Evolutionary conservation across 2,888 invertebrate species (phyloP).

Genomic region (Synergus gifuensis): DNA sequence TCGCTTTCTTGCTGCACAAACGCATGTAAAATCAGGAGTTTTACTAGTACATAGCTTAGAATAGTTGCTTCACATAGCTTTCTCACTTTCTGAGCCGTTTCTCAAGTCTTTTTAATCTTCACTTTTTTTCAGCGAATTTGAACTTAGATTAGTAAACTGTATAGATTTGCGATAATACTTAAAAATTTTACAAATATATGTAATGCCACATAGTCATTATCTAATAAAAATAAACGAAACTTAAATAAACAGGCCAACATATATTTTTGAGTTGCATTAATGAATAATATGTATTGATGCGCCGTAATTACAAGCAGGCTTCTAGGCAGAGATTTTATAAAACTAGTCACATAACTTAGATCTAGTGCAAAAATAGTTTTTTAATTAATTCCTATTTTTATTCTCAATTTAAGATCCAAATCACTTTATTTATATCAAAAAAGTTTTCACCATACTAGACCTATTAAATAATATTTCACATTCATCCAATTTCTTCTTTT

Average conservation of each 20-base stretch:
- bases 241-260: background rate
- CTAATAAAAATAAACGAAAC: too few relatives aligned
- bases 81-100: background rate
- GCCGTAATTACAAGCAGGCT: background rate
- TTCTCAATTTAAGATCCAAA: background rate
- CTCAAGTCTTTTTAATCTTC: background rate
- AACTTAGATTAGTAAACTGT: background rate
- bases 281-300: background rate
- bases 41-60: slow-evolving; percentile 1
- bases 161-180: background rate
- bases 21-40: slow-evolving; percentile 43
- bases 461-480: background rate
- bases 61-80: slow-evolving; percentile 36
- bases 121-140: slow-evolving; percentile 8
- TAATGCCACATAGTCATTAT: background rate
- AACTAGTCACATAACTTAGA: background rate
- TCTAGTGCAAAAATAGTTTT: background rate
- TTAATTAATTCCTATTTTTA: background rate
- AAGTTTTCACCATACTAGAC: background rate
- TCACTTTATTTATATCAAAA: background rate
- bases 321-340: background rate
- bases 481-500: background rate
- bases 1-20: slow-evolving; percentile 72
- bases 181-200: background rate
- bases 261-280: background rate